Conservation (phyloP, 2,888 invertebrate species). For the Tortricodes alternella region DNA sequence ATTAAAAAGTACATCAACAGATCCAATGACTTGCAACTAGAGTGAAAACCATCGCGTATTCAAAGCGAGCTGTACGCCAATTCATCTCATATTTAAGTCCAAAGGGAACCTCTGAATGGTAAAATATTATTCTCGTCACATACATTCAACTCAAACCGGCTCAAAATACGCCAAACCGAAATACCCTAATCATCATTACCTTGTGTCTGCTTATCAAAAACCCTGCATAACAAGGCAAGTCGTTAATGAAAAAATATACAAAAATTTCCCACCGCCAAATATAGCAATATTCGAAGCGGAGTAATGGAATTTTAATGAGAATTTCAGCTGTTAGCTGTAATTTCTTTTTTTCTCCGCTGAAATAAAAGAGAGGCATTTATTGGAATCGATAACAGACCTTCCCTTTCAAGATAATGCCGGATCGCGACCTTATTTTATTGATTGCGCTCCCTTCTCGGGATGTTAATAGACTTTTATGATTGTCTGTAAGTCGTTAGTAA, state of each 20-base stretch:
- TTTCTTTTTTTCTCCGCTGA: conserved; percentile 53
- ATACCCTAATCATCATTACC: conserved; percentile 14
- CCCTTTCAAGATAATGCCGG: conserved; percentile 52
- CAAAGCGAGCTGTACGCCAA: no score
- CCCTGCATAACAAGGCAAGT: conserved; percentile 24
- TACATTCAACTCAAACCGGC: no score
- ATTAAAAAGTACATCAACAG: no score
- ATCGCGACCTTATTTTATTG: conserved; percentile 55
- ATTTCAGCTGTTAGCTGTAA: conserved; percentile 62
- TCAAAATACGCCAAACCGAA: background rate
- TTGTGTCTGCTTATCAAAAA: conserved; percentile 18
- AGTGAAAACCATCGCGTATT: no score
- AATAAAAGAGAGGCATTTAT: conserved; percentile 64
- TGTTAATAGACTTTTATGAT: conserved; percentile 33
- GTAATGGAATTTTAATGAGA: conserved; percentile 77
- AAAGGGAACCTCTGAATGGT: no score
- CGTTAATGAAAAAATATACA: conserved; percentile 30
- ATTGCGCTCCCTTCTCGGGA: conserved; percentile 37
- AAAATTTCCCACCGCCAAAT: conserved; percentile 23
- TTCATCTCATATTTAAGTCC: no score
- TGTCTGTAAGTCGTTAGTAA: conserved; percentile 21
- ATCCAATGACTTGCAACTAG: no score
- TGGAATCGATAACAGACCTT: conserved; percentile 58
- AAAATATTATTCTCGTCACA: no score
- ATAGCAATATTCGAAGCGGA: conserved; percentile 48